Evolutionary conservation across 2,888 invertebrate species (phyloP), one percentile per base, ranked within the genome.

Genomic region (Leptothorax acervorum): DNA sequence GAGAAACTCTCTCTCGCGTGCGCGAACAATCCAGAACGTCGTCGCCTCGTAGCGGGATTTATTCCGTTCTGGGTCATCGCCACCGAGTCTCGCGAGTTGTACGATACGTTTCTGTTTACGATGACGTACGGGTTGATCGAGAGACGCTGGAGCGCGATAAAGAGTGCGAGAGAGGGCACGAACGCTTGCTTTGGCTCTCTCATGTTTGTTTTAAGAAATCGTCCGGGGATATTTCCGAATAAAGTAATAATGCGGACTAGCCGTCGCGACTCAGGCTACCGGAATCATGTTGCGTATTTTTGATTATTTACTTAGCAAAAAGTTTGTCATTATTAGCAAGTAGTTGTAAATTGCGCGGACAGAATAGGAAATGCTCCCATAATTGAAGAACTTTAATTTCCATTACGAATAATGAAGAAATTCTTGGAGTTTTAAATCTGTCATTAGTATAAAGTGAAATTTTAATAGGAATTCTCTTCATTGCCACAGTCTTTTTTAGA

Each of bases 21-120:
- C 53, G 85, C 68, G 90, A 87, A 90, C 78, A 73, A 90, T 87
- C 84, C 74, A 87, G 85, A 88, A 85, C 53, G 82, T 75, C 84
- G 76, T 83, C 62, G 71, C n/a, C 57, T 63, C 60, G 70, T 23
- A 82, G 75, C 57, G 82, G 65, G 75, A 84, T 81, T 75, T 57
- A 31, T 81, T 85, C 70, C 65, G 73, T 89, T 89, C 84, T 85
- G 75, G 86, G 81, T 83, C 88, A 86, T 53, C 63, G 63, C 15
- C 60, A 57, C 18, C 55, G 65, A 83, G 84, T 81, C 70, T 53
- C 23, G 60, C 57, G 42, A 66, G 12, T 82, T 62, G 53, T 62
- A 66, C 70, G 74, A 78, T 81, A 65, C 62, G 39, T 55, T 76
- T 65, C 84, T 45, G 39, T 76, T 76, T 76, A 76, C 81, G 39